Percentiles rank a stretch among this genome's conserved stretches.
Conservation (phyloP, 1,140 invertebrate genomes). For the Tribolium castaneum region DNA sequence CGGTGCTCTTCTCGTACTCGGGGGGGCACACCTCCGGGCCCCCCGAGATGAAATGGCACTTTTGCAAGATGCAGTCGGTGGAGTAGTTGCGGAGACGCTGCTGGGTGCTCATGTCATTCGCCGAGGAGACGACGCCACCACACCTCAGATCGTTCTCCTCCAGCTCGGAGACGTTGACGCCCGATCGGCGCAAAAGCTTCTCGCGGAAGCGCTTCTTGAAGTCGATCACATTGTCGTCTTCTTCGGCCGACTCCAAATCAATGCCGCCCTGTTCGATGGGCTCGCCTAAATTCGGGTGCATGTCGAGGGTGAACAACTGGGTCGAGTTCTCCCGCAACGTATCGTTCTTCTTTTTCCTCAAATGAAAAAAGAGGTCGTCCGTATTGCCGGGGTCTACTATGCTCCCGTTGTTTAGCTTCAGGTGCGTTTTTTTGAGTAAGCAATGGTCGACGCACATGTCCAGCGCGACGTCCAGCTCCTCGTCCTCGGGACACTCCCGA, state of each 20-base stretch:
- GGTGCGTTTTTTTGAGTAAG: constrained; percentile 62
- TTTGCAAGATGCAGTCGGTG: constrained; percentile 74
- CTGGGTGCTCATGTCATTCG: constrained; percentile 68
- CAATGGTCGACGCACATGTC: constrained; percentile 78
- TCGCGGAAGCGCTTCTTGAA: constrained; percentile 75
- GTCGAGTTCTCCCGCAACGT: constrained; percentile 14
- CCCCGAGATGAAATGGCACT: constrained; percentile 75
- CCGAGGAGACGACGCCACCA: constrained; percentile 73
- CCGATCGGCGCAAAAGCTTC: constrained; percentile 69
- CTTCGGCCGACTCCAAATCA: constrained; percentile 76
- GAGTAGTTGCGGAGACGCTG: constrained; percentile 65
- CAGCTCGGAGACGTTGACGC: constrained; percentile 76
- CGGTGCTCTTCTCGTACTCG: constrained; percentile 78
- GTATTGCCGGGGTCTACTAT: constrained; percentile 62
- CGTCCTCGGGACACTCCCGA: constrained; percentile 78
- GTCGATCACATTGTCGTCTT: constrained; percentile 72
- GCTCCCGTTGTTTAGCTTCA: constrained; percentile 3
- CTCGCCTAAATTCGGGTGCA: constrained; percentile 76
- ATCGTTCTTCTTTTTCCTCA: constrained; percentile 64
- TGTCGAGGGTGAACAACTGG: constrained; percentile 66
- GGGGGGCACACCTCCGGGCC: constrained; percentile 80
- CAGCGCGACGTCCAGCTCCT: constrained; percentile 76
- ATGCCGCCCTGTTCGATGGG: constrained; percentile 78
- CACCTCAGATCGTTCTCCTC: constrained; percentile 78
- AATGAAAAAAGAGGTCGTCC: constrained; percentile 67